Conservation (phyloP, 2,113 vertebrate genomes). For the Mirza zaza region DNA sequence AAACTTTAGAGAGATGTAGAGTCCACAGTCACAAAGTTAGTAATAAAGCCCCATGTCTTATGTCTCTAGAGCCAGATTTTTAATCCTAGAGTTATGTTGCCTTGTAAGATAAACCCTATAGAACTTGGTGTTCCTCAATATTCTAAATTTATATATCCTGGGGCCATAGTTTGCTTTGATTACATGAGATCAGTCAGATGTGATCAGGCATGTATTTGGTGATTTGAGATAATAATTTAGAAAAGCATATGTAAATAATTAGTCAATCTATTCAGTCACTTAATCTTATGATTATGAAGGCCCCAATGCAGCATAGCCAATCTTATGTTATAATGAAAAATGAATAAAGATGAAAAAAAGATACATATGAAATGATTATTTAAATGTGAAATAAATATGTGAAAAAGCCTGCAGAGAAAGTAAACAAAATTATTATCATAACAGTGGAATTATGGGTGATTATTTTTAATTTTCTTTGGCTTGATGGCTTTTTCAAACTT, state of each 20-base stretch:
- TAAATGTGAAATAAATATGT: neutral
- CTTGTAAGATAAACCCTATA: neutral
- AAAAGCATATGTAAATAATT: neutral
- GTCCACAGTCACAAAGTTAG: neutral
- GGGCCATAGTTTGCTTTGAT: neutral
- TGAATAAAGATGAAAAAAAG: neutral
- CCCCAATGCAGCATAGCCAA: neutral
- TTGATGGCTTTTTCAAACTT: neutral
- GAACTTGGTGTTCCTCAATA: neutral
- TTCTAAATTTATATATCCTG: neutral
- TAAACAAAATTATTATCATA: neutral
- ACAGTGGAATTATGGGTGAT: neutral
- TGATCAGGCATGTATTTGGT: neutral
- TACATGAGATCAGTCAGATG: neutral
- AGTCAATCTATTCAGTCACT: neutral
- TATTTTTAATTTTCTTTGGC: slow-evolving; percentile 8
- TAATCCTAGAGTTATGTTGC: neutral
- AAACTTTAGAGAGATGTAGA: neutral
- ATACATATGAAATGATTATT: neutral
- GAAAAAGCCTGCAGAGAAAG: neutral
- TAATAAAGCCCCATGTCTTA: neutral
- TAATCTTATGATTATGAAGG: neutral
- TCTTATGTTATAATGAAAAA: neutral
- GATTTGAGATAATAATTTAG: neutral
- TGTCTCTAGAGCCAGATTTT: neutral